Evolutionary conservation across 1,140 invertebrate genomes (phyloP), one percentile per base, ranked within the genome.

Genomic region (Batillaria attramentaria): DNA sequence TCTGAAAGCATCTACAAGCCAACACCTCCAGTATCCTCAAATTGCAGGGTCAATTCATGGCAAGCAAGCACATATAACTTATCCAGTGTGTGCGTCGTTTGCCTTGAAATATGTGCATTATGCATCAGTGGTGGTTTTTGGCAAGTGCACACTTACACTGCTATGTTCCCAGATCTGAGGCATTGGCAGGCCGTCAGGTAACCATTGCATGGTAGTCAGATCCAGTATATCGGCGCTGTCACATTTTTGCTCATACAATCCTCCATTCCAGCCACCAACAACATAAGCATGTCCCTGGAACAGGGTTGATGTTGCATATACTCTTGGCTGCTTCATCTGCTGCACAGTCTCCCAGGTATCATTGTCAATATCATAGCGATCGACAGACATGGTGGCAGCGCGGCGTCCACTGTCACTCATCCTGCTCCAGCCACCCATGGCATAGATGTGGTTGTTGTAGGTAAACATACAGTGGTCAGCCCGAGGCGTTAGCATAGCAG

Each of bases 381-480:
- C 95, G 54, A 95, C 94, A 8, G 93, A 93, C n/a, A n/a, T n/a
- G 78, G 94, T 92, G 13, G 50, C 41, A 18, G 68, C 5, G n/a
- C 6, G 33, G 5, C 28, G 4, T 13, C 1, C 28, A 92, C 65
- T 93, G 93, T 13, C 92, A 92, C 1, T 92, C 41, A 90, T 87
- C 83, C 94, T 93, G 84, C 92, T 88, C 94, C 95, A 95, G 1
- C 95, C 95, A 2, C 95, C 94, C 86, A 94, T 94, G 0, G 94
- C 93, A 87, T 94, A 95, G 41, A 95, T 91, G 54, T 92, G 92
- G 79, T 93, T 92, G 2, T 92, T 91, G 66, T 93, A 92, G 3
- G 91, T 87, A 33, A 95, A 90, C 92, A 95, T 93, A 4, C 93
- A 92, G 89, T 95, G 95, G 87, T 95, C 95, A 28, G 94, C 94